Conservation (phyloP, 2,113 vertebrate genomes). For the Synodontis membranacea region DNA sequence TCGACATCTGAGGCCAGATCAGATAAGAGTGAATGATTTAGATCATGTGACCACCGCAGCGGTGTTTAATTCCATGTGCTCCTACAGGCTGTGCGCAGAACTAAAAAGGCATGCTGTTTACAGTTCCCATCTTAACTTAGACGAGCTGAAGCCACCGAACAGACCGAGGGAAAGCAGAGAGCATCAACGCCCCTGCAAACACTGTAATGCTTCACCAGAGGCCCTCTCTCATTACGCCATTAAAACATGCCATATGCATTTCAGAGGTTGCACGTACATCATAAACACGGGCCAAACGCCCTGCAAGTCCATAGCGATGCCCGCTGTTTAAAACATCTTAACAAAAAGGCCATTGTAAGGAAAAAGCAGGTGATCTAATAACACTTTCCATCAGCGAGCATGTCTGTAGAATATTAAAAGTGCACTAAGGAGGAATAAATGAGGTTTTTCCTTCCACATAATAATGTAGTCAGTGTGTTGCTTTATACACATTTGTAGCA, state of each 20-base stretch:
- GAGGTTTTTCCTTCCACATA: neutral
- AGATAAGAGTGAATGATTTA: conserved; percentile 22
- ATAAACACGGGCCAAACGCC: neutral
- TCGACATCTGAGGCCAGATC: conserved; percentile 14
- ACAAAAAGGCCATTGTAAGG: conserved; percentile 6
- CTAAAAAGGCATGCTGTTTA: conserved; percentile 31
- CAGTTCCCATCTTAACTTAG: conserved; percentile 45
- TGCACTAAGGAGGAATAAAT: neutral
- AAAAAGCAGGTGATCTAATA: conserved; percentile 23
- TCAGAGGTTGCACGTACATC: neutral
- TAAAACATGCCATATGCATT: conserved; percentile 16
- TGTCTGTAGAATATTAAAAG: conserved; percentile 3
- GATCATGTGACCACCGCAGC: neutral
- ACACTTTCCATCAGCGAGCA: neutral
- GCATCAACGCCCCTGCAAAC: conserved; percentile 23
- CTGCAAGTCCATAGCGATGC: neutral
- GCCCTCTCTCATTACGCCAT: conserved; percentile 8
- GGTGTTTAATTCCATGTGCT: neutral
- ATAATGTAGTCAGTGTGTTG: neutral
- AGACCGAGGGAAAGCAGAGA: conserved; percentile 15
- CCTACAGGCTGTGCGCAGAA: neutral
- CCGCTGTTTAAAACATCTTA: neutral
- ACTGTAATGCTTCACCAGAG: conserved; percentile 25
- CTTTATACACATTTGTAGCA: neutral
- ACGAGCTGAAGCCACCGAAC: conserved; percentile 20